Evolutionary conservation across 1,140 invertebrate species (phyloP).

Genomic region (Oppia nitens): DNA sequence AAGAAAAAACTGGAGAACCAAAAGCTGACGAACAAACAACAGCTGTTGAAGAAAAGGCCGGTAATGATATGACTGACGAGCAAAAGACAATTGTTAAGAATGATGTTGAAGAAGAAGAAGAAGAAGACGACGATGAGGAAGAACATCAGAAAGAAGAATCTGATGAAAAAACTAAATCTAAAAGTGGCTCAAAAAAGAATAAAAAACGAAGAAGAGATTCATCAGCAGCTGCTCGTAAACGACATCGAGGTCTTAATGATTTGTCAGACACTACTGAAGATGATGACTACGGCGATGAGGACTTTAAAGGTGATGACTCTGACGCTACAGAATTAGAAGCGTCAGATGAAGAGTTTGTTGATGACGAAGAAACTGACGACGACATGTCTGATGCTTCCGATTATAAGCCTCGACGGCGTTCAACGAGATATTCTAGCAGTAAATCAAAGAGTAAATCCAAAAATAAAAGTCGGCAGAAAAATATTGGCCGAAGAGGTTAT

Average conservation of each 20-base stretch:
- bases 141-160: slow-evolving; percentile 17
- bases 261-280: slow-evolving; percentile 54
- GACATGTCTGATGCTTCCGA: slow-evolving; percentile 8
- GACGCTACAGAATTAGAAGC: slow-evolving; percentile 14
- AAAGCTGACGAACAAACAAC: not conserved
- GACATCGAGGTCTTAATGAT: slow-evolving; percentile 48
- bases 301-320: slow-evolving; percentile 18
- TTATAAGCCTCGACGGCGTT: not conserved
- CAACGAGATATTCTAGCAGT: not conserved
- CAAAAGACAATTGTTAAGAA: slow-evolving; percentile 42
- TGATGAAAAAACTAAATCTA: not conserved
- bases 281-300: slow-evolving; percentile 52
- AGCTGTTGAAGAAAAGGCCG: slow-evolving; percentile 44
- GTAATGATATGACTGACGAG: slow-evolving; percentile 6
- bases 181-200: slow-evolving; percentile 4
- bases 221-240: slow-evolving; percentile 8
- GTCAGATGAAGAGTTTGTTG: slow-evolving; percentile 7
- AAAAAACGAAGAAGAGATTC: slow-evolving; percentile 2
- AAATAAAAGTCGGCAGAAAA: slow-evolving; percentile 1
- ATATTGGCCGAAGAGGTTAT: not conserved
- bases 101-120: slow-evolving; percentile 15
- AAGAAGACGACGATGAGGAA: slow-evolving; percentile 22
- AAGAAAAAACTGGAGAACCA: not conserved
- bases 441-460: slow-evolving; percentile 9
- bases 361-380: not conserved